These are phyloP conservation scores for Opisthocomus hoazin DNA, from an alignment of 2,113 vertebrate species.

Conservation along the genomic window DNA sequence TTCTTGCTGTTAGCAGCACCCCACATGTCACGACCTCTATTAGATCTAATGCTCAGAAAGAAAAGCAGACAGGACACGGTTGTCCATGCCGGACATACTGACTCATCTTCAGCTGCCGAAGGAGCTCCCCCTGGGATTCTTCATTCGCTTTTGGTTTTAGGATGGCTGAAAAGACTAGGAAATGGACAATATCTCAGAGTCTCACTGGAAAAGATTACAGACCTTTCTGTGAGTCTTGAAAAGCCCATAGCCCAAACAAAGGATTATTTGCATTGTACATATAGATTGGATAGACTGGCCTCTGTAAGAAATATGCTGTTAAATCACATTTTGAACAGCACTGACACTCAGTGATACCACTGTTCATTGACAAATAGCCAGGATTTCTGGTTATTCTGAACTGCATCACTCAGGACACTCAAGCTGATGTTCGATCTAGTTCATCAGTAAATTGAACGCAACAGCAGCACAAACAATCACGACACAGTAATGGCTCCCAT, in stretches of 20 bases:
- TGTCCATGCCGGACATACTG: not conserved
- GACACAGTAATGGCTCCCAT: not conserved
- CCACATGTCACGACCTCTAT: not conserved
- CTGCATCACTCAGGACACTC: not conserved
- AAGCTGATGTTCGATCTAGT: not conserved
- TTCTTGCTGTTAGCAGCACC: not conserved
- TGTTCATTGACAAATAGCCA: not conserved
- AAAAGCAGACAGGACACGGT: not conserved
- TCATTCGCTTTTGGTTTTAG: not conserved
- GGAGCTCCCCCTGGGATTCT: not conserved
- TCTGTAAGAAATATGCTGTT: not conserved
- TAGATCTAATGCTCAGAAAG: not conserved
- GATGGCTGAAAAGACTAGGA: not conserved
- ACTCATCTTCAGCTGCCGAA: not conserved
- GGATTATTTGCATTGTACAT: not conserved
- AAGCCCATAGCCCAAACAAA: not conserved
- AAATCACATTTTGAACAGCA: not conserved
- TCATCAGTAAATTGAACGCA: not conserved
- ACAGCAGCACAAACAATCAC: not conserved
- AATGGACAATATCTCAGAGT: not conserved
- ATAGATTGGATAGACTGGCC: too few relatives aligned
- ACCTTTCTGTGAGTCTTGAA: not conserved
- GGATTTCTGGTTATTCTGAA: not conserved
- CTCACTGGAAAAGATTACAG: accelerated
- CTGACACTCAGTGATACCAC: accelerated